These are phyloP conservation scores for Achroia grisella DNA, from an alignment of 1,140 invertebrate species.

Conservation along the genomic window DNA sequence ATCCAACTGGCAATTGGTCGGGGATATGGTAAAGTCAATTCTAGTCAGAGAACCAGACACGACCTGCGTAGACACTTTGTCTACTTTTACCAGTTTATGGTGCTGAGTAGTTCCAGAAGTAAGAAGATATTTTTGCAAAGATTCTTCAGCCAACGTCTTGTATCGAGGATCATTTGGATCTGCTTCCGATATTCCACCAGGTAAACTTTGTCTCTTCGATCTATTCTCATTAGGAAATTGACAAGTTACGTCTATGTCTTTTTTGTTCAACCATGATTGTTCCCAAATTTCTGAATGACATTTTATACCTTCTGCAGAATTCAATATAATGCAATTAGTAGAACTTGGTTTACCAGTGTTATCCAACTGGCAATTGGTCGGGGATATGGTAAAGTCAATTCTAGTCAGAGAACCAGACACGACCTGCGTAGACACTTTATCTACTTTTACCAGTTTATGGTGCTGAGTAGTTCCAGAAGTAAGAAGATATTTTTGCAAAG, in stretches of 20 bases:
- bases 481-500: constrained; percentile 25
- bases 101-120: not conserved
- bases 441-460: constrained; percentile 16
- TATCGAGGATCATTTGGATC: constrained; percentile 5
- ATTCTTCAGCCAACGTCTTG: constrained; percentile 9
- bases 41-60: constrained; percentile 10
- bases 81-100: constrained; percentile 4
- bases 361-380: too few species aligned
- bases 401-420: constrained; percentile 23
- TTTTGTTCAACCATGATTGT: constrained; percentile 67
- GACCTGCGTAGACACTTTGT: constrained; percentile 7
- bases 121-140: constrained; percentile 8
- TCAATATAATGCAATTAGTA: too few species aligned
- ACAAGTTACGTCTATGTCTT: constrained; percentile 13
- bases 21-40: constrained; percentile 9
- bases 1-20: too few species aligned
- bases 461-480: constrained; percentile 10
- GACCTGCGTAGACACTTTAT: constrained; percentile 26
- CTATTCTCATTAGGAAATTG: not conserved
- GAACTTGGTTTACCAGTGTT: too few species aligned
- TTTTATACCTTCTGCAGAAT: constrained; percentile 17
- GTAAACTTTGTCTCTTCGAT: not conserved
- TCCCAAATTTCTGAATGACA: constrained; percentile 76
- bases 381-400: constrained; percentile 21
- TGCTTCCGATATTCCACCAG: constrained; percentile 4